Evolutionary conservation across 2,888 invertebrate genomes (phyloP), one percentile per base, ranked within the genome.

Genomic region (Prenolepis imparis): DNA sequence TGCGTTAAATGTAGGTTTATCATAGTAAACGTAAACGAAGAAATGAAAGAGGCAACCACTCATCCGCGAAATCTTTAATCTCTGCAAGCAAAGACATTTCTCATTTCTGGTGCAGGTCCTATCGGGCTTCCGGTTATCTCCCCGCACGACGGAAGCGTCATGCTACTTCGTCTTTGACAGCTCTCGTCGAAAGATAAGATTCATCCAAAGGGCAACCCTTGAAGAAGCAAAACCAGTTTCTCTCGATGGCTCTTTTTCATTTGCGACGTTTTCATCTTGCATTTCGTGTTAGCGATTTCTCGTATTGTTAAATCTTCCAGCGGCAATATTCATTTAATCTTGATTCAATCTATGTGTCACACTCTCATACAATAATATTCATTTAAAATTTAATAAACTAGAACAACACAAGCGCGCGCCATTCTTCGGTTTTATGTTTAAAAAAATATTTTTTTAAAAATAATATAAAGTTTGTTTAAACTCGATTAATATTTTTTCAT

Each of bases 111-210:
- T 93, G 89, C 91, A 89, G 90, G 92, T 89, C 92, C 91, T 94
- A 93, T 94, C 94, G 86, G 88, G 88, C 91, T 93, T 93, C 93
- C 93, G 93, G 93, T 94, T 94, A 94, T 94, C 94, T 93, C 91
- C 91, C 90, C 90, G 89, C 88, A 87, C 91, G 91, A 91, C 93
- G 94, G 93, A 93, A 94, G 90, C 91, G 91, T 92, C 93, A 90
- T 87, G 90, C 87, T 91, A 88, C 90, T 88, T 93, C 93, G 92
- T 93, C 93, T 94, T 94, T 94, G 94, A 93, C 94, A 93, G 93
- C 91, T 90, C 91, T 92, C 93, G 92, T 91, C 63, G 91, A 86
- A 85, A 93, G 94, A 94, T 94, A 94, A 94, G 94, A 93, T 92
- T 90, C 88, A 91, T 88, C 84, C 86, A 83, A 66, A 81, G 87